Evolutionary conservation across 2,113 vertebrate species (phyloP), one percentile per base, ranked within the genome.

Genomic region (Entelurus aequoreus): DNA sequence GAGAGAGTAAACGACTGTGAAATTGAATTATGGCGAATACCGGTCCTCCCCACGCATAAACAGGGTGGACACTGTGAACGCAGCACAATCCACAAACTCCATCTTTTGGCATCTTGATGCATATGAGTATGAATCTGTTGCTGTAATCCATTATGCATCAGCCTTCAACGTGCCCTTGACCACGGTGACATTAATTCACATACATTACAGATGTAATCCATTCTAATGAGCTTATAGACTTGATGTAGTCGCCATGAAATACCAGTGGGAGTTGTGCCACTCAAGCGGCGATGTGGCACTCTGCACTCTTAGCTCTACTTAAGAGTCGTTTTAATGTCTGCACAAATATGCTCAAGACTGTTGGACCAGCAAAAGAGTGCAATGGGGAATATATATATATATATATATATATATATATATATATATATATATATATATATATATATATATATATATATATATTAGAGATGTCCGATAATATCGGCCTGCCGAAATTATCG

Each of bases 141-240:
- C 67, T 63, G 54, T 75, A 55, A 84, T 87, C 60, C 84, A 88
- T 87, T 75, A 88, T 87, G 81, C 82, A 88, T 76, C 63, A 80
- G 79, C 60, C 74, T 67, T 63, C 63, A 74, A 59, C 72, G 52
- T 68, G 82, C 77, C 85, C 85, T 87, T 87, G 87, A 84, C 84
- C 76, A 15, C 70, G 72, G 74, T 78, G 76, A 83, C 82, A 80
- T 77, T 83, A 85, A 77, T 83, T 72, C 78, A 81, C 79, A 84
- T 84, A 85, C 82, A 86, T 87, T 86, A 87, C 79, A 82, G 79
- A 80, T 85, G 84, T 88, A 86, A 87, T 85, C 82, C 82, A 87
- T 82, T 75, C 78, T 87, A 88, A 88, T 88, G 73, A 85, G 82
- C 81, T 87, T 86, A 46, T 46, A 82, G 68, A 77, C 69, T 74